phyloP scores from a whole-genome alignment of 2,113 vertebrate species.

The Pseudorhombus dupliciocellatus region DNA sequence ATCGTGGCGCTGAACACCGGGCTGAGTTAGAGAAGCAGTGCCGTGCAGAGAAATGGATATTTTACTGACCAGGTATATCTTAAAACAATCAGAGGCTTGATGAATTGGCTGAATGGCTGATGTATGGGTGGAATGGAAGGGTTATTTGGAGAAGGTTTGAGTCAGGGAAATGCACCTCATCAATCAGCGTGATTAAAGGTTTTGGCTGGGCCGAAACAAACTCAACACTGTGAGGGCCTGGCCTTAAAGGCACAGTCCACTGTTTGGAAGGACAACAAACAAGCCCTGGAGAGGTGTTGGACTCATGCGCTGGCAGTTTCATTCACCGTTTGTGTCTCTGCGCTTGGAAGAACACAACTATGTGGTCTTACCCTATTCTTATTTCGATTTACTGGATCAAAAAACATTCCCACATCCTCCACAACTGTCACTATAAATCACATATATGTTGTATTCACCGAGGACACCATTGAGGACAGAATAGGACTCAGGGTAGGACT shows the following conservation, averaged over 20 bases:
- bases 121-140: slow-evolving; percentile 69
- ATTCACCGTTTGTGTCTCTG: neutral
- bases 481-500: neutral
- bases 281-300: neutral
- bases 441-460: too few species aligned
- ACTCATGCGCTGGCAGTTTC: slow-evolving; percentile 5
- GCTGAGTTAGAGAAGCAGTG: slow-evolving; percentile 32
- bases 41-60: slow-evolving; percentile 66
- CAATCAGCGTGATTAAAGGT: slow-evolving; percentile 77
- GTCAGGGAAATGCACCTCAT: slow-evolving; percentile 78
- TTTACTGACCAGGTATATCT: slow-evolving; percentile 75
- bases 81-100: slow-evolving; percentile 75
- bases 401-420: neutral
- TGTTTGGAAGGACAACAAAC: slow-evolving; percentile 19
- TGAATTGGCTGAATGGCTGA: slow-evolving; percentile 72
- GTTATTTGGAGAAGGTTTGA: slow-evolving; percentile 75
- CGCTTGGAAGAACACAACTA: neutral
- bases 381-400: neutral
- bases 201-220: slow-evolving; percentile 71
- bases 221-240: slow-evolving; percentile 56
- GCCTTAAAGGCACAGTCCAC: slow-evolving; percentile 65
- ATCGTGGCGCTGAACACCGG: slow-evolving; percentile 22
- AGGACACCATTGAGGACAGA: neutral
- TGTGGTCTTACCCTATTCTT: neutral
- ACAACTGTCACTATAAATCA: neutral